Base-by-base conservation (phyloP, 2,113 vertebrate genomes). In the Sterrhoptilus dennistouni region DNA sequence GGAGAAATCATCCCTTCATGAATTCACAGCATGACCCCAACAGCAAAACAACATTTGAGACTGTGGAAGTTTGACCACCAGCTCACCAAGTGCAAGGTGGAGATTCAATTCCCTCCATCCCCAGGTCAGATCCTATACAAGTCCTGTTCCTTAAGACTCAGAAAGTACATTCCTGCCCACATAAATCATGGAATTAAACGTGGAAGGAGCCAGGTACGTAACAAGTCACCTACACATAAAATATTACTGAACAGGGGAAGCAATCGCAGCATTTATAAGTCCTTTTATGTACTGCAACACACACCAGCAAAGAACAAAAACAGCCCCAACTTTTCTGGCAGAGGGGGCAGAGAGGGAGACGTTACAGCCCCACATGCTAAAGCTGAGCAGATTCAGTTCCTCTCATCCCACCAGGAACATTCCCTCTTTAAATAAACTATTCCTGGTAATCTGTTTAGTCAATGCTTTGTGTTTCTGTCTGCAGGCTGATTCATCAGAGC, bases 51-150 rank as follows among this genome's bases (percentile, higher is more conserved):
- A 2, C 9, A 18, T 75, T 78, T 75, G 17, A 60, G 47, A 40
- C 53, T 4, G 0, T 0, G 5, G 0, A 4, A 16, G 17, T 52
- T 64, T 17, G 44, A 83, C 27, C 72, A 38, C 15, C 52, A 60
- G 60, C 44, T 33, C 8, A 1, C 16, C 7, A 2, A 68, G 31
- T 3, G 9, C 15, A 44, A 56, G 18, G 15, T 3, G 13, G 27
- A 27, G 23, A 45, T 84, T 78, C 31, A 68, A 0, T 12, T 44
- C 56, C 36, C 60, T 54, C 61, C 49, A 40, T 14, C 14, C 44
- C 29, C 0, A 2, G 16, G 40, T 28, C 5, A 11, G 53, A 60
- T n/a, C 20, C 57, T 14, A 2, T 4, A 23, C 14, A 68, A 59
- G 44, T 22, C 25, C 9, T 10, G 5, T 27, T 82, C 57, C 84